phyloP scores from a whole-genome alignment of 2,797 vertebrate genomes.

The Lacerta viridis region DNA sequence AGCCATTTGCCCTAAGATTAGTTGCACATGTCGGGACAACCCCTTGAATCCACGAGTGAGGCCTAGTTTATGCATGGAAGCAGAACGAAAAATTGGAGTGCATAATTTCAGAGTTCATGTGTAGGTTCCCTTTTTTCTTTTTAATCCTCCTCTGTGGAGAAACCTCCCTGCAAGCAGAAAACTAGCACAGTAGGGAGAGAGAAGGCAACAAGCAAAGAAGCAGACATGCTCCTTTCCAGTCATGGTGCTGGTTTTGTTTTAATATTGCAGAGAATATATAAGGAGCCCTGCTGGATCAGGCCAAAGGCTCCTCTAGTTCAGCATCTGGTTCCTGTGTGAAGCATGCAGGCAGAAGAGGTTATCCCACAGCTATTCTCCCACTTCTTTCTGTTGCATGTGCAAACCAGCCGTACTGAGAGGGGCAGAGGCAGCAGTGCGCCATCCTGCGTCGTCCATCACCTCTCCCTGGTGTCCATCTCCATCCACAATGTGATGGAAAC shows the following conservation, averaged over 20 bases:
- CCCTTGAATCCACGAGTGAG: not conserved
- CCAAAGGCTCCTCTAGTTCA: too few species aligned
- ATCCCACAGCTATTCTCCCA: not conserved
- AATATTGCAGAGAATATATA: not conserved
- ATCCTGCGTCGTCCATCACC: too few species aligned
- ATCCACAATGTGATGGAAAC: too few species aligned
- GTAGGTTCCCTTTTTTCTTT: not conserved
- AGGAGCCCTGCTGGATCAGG: too few species aligned
- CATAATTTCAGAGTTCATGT: not conserved
- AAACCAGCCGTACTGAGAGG: too few species aligned
- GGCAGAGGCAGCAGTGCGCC: too few species aligned
- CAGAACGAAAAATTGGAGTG: not conserved
- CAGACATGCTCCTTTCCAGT: not conserved
- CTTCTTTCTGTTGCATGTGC: too few species aligned
- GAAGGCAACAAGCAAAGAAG: not conserved
- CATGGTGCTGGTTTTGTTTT: not conserved
- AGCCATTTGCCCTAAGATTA: not conserved
- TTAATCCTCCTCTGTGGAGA: not conserved
- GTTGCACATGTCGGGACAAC: too few species aligned
- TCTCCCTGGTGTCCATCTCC: too few species aligned
- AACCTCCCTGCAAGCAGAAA: not conserved
- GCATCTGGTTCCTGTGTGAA: too few species aligned
- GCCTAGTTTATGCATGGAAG: not conserved
- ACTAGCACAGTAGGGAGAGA: not conserved
- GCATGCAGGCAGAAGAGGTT: too few species aligned